A percentile compares a stretch with the other conserved stretches of the same genome.
Conservation (phyloP, 2,797 vertebrate genomes). For the Gadopsis marmoratus region DNA sequence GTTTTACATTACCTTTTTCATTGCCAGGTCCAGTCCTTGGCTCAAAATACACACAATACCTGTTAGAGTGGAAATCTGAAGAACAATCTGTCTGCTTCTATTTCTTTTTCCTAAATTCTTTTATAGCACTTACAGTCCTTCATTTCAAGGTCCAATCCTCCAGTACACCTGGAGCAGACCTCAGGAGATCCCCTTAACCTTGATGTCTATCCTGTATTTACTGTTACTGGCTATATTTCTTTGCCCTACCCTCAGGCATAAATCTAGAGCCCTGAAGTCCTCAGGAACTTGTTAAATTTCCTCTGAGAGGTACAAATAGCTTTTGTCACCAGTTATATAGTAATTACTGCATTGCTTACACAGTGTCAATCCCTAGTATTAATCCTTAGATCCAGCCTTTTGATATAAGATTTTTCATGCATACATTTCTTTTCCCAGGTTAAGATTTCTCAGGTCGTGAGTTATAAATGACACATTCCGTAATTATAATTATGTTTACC, state of each 20-base stretch:
- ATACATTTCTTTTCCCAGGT: background rate
- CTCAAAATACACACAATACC: background rate
- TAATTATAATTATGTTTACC: slow-evolving; percentile 6
- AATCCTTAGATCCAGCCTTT: background rate
- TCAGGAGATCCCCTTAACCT: slow-evolving; percentile 44
- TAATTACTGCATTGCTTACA: background rate
- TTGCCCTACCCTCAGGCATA: slow-evolving; percentile 23
- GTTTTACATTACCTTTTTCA: background rate
- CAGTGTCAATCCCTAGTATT: background rate
- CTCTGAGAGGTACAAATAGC: slow-evolving; percentile 25
- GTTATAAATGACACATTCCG: background rate
- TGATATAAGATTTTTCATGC: background rate
- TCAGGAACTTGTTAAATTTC: slow-evolving; percentile 39
- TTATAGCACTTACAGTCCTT: slow-evolving; percentile 22
- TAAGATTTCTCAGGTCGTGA: background rate
- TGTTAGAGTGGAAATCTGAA: slow-evolving; percentile 12
- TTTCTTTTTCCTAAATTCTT: slow-evolving; percentile 18
- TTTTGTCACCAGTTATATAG: background rate
- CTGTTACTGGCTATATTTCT: slow-evolving; percentile 27
- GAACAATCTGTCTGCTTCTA: background rate
- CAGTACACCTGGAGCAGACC: slow-evolving; percentile 47
- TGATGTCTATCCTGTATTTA: slow-evolving; percentile 47
- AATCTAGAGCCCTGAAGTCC: slow-evolving; percentile 23
- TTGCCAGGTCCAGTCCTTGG: background rate
- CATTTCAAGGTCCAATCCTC: slow-evolving; percentile 50